A percentile compares a stretch with the other conserved stretches of the same genome.
Conservation (phyloP, 1,140 invertebrate species). For the Diachasma alloeum region DNA sequence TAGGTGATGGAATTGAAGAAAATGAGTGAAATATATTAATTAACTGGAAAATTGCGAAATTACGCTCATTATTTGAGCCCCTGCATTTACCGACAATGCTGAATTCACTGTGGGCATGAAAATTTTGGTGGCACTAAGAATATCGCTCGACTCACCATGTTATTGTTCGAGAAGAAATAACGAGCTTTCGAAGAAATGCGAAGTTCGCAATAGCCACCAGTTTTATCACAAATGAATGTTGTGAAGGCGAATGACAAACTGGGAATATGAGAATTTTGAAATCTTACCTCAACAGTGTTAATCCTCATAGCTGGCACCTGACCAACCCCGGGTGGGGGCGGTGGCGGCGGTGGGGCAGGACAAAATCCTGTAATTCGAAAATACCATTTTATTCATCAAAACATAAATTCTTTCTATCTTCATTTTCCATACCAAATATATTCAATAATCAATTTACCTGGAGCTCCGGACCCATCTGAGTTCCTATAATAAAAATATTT, state of each 20-base stretch:
- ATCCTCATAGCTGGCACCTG: constrained; percentile 66
- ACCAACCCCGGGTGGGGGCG: constrained; percentile 65
- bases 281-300: constrained; percentile 62
- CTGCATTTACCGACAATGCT: too few relatives aligned
- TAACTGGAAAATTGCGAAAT: too few relatives aligned
- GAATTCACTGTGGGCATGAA: too few relatives aligned
- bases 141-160: background rate
- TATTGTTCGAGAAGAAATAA: background rate
- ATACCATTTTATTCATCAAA: background rate
- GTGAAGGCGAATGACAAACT: background rate
- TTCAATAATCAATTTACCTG: background rate
- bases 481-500: background rate
- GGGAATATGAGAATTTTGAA: constrained; percentile 34
- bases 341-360: constrained; percentile 59
- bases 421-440: background rate
- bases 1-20: too few relatives aligned
- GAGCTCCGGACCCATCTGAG: background rate
- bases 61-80: too few relatives aligned
- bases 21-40: too few relatives aligned
- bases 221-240: background rate
- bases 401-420: background rate
- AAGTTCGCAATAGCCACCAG: background rate
- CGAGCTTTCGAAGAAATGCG: background rate
- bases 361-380: constrained; percentile 49
- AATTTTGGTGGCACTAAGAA: too few relatives aligned